A percentile compares a stretch with the other conserved stretches of the same genome.
Conservation (phyloP, 2,113 vertebrate genomes). For the Psettodes erumei region DNA sequence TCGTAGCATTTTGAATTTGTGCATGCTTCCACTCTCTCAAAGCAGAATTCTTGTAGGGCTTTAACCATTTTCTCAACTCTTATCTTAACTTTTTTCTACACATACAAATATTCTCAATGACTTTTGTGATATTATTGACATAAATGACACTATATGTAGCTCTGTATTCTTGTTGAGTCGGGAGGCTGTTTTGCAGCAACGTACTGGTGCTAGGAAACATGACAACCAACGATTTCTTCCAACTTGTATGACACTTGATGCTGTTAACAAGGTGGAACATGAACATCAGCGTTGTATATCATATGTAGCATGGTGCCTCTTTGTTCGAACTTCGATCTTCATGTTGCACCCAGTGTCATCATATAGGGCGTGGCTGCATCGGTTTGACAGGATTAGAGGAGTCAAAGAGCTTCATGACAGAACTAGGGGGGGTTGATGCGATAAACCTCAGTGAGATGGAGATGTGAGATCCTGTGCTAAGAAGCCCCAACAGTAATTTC, state of each 20-base stretch:
- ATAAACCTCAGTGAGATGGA: conserved; percentile 50
- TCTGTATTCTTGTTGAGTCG: not conserved
- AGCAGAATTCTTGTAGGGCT: conserved; percentile 17
- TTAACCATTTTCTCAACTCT: not conserved
- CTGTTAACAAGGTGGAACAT: not conserved
- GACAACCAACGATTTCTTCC: not conserved
- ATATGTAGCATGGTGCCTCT: conserved; percentile 27
- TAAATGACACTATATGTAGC: not conserved
- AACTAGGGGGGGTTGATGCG: conserved; percentile 31
- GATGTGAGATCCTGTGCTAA: conserved; percentile 20
- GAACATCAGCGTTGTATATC: not conserved
- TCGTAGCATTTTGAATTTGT: not conserved
- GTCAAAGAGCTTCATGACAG: conserved; percentile 32
- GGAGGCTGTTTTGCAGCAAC: not conserved
- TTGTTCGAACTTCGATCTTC: conserved; percentile 38
- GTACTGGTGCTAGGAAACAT: conserved; percentile 37
- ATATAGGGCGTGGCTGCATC: conserved; percentile 55
- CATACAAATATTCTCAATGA: not conserved
- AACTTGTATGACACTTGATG: not conserved
- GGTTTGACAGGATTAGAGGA: conserved; percentile 58
- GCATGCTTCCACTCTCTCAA: not conserved
- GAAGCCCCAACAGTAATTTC: conserved; percentile 9
- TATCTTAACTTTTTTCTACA: no score
- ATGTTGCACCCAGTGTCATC: conserved; percentile 63
- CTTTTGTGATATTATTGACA: not conserved